Conservation (phyloP, 2,113 vertebrate species). For the Pogonocichla stellata region DNA sequence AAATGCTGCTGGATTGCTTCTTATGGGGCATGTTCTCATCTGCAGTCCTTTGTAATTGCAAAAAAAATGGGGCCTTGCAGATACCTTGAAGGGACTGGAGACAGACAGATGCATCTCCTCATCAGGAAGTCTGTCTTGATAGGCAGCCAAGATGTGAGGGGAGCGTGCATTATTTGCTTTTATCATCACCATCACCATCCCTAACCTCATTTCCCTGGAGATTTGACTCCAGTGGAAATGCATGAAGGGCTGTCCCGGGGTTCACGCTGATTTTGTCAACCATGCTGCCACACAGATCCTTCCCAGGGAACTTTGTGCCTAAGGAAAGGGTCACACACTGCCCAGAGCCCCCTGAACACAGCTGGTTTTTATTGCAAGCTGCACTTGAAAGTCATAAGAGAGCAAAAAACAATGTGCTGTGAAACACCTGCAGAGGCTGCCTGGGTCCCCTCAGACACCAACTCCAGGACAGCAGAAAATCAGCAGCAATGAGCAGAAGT, state of each 20-base stretch:
- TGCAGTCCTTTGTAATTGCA: slow-evolving; percentile 43
- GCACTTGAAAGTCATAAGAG: background rate
- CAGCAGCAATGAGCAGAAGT: background rate
- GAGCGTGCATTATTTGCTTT: slow-evolving; percentile 32
- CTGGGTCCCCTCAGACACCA: background rate
- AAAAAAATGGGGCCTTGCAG: slow-evolving; percentile 45
- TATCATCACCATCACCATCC: background rate
- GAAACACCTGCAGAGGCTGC: background rate
- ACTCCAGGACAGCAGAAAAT: background rate
- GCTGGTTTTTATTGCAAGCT: background rate
- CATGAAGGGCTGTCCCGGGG: background rate
- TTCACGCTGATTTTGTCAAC: background rate
- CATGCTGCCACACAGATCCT: background rate
- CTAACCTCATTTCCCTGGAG: slow-evolving; percentile 21
- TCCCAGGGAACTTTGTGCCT: background rate
- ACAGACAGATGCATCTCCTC: slow-evolving; percentile 49
- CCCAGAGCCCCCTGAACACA: background rate
- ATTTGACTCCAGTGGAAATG: slow-evolving; percentile 4
- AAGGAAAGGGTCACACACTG: background rate
- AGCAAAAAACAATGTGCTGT: background rate
- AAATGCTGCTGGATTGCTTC: slow-evolving; percentile 14
- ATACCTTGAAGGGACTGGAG: slow-evolving; percentile 47
- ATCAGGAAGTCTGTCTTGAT: slow-evolving; percentile 53
- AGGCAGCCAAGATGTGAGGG: slow-evolving; percentile 39
- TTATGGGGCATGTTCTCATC: slow-evolving; percentile 50